Percentiles rank a stretch among this genome's conserved stretches.
Conservation (phyloP, 2,888 invertebrate genomes). For the Protodeltote pygarga region DNA sequence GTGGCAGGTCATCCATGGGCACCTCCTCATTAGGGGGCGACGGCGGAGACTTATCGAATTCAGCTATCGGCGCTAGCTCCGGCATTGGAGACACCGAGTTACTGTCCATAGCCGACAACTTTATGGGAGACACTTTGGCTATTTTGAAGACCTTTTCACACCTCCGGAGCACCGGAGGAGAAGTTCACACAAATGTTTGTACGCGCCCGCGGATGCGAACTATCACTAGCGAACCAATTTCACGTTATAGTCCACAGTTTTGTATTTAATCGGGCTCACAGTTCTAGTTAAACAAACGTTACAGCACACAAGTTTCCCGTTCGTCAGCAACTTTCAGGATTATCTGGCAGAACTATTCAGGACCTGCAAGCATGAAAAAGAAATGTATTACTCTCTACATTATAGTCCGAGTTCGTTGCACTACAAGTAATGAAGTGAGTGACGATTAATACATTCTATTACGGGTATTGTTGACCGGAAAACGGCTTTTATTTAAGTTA, state of each 20-base stretch:
- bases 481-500: no score
- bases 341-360: slow-evolving; percentile 54
- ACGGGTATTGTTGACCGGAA: slow-evolving; percentile 48
- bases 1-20: slow-evolving; percentile 89
- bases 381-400: slow-evolving; percentile 61
- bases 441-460: slow-evolving; percentile 26
- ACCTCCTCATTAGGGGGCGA: slow-evolving; percentile 88
- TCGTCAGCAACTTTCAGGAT: slow-evolving; percentile 56
- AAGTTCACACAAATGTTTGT: slow-evolving; percentile 29
- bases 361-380: slow-evolving; percentile 66
- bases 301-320: slow-evolving; percentile 51
- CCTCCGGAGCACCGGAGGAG: slow-evolving; percentile 76
- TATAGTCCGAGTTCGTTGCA: slow-evolving; percentile 52
- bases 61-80: slow-evolving; percentile 89
- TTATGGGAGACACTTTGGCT: slow-evolving; percentile 86
- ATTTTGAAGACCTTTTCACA: slow-evolving; percentile 60
- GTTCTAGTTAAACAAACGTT: slow-evolving; percentile 22
- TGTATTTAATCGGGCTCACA: slow-evolving; percentile 41
- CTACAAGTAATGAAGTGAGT: slow-evolving; percentile 5
- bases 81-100: slow-evolving; percentile 90
- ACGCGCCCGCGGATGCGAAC: slow-evolving; percentile 26
- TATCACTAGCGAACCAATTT: slow-evolving; percentile 24
- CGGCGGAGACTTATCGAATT: slow-evolving; percentile 90
- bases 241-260: slow-evolving; percentile 40
- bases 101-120: slow-evolving; percentile 88